These are phyloP conservation scores for Sipha flava DNA, from an alignment of 1,140 invertebrate genomes.

Conservation along the genomic window DNA sequence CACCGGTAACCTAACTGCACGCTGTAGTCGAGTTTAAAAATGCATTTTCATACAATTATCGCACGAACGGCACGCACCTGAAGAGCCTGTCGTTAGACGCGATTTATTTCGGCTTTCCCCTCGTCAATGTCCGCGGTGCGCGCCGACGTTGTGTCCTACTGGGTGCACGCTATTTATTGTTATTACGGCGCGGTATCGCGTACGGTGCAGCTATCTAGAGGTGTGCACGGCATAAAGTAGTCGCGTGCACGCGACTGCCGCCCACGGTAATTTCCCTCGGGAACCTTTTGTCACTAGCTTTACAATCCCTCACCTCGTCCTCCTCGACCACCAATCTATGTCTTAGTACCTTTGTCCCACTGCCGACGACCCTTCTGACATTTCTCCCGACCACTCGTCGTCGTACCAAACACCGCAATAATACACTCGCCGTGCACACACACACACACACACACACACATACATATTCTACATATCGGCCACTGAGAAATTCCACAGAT, in stretches of 20 bases:
- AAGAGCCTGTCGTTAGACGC: too few species aligned
- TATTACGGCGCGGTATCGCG: neutral
- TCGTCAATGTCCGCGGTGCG: too few species aligned
- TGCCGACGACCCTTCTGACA: neutral
- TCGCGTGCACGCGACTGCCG: neutral
- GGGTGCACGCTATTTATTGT: neutral
- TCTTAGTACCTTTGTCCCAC: neutral
- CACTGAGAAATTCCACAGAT: neutral
- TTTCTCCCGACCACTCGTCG: neutral
- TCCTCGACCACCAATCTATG: neutral
- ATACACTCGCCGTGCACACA: neutral
- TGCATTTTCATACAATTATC: too few species aligned
- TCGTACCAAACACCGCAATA: neutral
- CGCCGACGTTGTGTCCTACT: too few species aligned
- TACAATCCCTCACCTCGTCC: neutral
- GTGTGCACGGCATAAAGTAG: neutral
- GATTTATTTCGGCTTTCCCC: too few species aligned
- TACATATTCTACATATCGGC: neutral
- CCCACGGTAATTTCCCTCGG: constrained; percentile 17
- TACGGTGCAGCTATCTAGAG: neutral
- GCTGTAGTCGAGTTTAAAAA: too few species aligned
- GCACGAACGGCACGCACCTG: too few species aligned
- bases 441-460: neutral
- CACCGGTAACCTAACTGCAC: too few species aligned
- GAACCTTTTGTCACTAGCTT: constrained; percentile 21